Base-by-base conservation (phyloP, 2,888 invertebrate genomes). In the Dermolepida albohirtum region DNA sequence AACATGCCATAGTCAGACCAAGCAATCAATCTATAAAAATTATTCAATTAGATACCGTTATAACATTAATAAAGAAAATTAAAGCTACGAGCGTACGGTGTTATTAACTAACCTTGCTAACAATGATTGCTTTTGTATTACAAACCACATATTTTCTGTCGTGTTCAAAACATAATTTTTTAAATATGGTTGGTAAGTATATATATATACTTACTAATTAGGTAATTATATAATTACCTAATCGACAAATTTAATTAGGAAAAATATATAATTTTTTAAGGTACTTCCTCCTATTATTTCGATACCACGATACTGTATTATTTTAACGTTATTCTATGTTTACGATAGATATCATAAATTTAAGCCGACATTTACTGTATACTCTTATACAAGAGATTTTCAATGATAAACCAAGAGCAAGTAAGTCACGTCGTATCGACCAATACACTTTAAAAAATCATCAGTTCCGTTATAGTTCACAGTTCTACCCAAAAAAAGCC, bases 401-500 rank as follows among this genome's bases (percentile, higher is more conserved):
- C 47, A 59, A 59, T 44, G 44, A 59, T 59, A 59, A 59, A 43
- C 44, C 59, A 59, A 59, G 59, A 43, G 41, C 64, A 52, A 64
- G 52, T 64, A 64, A 64, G 64, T 64, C 64, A 64, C 64, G 64
- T 44, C 29, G 29, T 39, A 16, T 54, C 62, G 62, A 10, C 14
- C 62, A 34, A 47, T 14, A 29, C 52, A 43, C 29, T 14, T 29
- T 64, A 64, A 63, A n/a, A 69, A 69, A 69, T 66, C 54, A 39
- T 55, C 40, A 34, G 67, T 27, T 17, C 71, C 71, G 69, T 71
- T 71, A 71, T 52, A 66, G 71, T 71, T 71, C 71, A 69, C 64
- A 59, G 70, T 66, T 66, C 68, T 57, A 57, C 50, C 66, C 68
- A 64, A 69, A 71, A 70, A 70, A 70, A 51, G 55, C 55, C 63